Evolutionary conservation across 2,888 invertebrate species (phyloP), one percentile per base, ranked within the genome.

Genomic region (Macrophya alboannulata): DNA sequence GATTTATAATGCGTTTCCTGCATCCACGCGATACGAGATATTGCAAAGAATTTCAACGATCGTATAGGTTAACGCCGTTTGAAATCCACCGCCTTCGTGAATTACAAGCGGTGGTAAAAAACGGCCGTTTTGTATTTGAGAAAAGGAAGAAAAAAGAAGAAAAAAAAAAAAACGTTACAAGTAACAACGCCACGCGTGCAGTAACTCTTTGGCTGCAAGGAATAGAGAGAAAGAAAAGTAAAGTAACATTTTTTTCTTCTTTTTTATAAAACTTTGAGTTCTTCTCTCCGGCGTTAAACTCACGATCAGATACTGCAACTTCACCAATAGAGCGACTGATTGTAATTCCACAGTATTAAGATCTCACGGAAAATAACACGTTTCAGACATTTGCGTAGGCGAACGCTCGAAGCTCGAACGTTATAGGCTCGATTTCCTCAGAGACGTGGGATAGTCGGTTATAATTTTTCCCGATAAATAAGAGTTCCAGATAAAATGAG

Each of bases 301-400:
- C 76, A 51, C 31, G 31, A 51, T 15, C 55, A 55, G 55, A 51
- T 59, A 62, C 25, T 1, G 21, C 40, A 21, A 21, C 62, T 62
- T 21, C n/a, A 40, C 62, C 40, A 43, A 81, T 62, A 51, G 62
- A 81, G 43, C 31, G 3, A 25, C 76, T 51, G 76, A 76, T 76
- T 76, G 5, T 76, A 72, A 77, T 10, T 21, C 59, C 2, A 25
- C 51, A 21, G 81, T 48, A 51, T 83, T 83, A 83, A 83, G 82
- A 68, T 83, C 25, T 83, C 68, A 31, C 71, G 31, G 65, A 25
- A 68, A 83, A 83, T 83, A 68, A 83, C 51, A 83, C 68, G 83
- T 25, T 48, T 21, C 62, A 45, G 31, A 62, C 43, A 25, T 68
- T 2, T 12, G 83, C 68, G 83, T 83, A 68, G 83, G 83, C 81